phyloP scores from a whole-genome alignment of 2,113 vertebrate species.

The Rhadina sibilatrix region DNA sequence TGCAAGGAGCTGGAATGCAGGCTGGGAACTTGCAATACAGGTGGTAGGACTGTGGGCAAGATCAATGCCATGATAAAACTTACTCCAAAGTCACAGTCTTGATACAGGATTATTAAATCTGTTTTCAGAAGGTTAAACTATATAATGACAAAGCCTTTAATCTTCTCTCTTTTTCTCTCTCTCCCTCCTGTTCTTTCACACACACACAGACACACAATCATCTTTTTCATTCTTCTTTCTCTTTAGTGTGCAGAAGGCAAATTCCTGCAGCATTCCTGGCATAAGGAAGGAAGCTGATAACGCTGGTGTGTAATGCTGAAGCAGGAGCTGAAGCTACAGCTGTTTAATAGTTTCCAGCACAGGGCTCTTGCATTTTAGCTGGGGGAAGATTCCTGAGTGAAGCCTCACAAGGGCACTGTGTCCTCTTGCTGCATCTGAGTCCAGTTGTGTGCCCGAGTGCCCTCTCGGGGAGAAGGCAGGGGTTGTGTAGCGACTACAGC shows the following conservation, averaged over 20 bases:
- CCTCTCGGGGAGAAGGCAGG: neutral
- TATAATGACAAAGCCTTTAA: neutral
- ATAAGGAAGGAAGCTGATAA: neutral
- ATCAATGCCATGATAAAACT: neutral
- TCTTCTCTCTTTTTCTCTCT: neutral
- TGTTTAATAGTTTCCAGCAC: neutral
- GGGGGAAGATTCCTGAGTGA: neutral
- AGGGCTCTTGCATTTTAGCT: neutral
- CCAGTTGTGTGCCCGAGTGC: neutral
- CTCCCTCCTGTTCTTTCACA: neutral
- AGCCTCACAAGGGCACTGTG: neutral
- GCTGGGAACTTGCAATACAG: neutral
- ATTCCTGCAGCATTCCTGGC: constrained; percentile 25
- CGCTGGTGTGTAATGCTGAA: neutral
- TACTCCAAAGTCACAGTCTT: neutral
- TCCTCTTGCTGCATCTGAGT: neutral
- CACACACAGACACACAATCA: neutral
- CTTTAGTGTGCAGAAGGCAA: neutral
- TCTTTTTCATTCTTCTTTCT: neutral
- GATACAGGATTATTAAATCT: neutral
- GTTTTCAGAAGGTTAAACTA: neutral
- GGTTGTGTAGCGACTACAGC: fast-evolving
- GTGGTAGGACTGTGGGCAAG: neutral
- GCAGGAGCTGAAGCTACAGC: neutral
- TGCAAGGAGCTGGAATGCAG: neutral